These are phyloP conservation scores for Cyclina sinensis DNA, from an alignment of 1,140 invertebrate species.

Conservation along the genomic window DNA sequence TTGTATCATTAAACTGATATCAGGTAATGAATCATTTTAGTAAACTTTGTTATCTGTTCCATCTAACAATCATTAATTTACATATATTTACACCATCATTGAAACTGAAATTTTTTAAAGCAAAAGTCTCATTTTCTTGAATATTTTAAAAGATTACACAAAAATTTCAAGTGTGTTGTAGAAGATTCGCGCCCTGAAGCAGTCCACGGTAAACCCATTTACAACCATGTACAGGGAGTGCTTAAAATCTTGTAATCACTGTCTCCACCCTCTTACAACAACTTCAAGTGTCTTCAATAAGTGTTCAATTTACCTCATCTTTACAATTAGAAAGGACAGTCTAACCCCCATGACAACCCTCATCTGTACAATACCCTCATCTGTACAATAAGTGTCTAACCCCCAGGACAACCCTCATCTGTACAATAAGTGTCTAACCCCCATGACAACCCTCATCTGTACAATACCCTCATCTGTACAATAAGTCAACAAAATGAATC, in stretches of 20 bases:
- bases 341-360: background rate
- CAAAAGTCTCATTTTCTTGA: too few relatives aligned
- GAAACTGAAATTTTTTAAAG: too few relatives aligned
- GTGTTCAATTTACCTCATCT: background rate
- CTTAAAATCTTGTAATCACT: background rate
- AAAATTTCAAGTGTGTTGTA: too few relatives aligned
- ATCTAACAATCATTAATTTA: too few relatives aligned
- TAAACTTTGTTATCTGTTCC: too few relatives aligned
- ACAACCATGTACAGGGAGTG: background rate
- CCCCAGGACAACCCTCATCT: too few relatives aligned
- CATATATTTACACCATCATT: too few relatives aligned
- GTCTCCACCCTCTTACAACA: slow-evolving; percentile 1
- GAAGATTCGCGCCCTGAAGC: too few relatives aligned
- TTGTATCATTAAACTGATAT: too few relatives aligned
- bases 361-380: background rate
- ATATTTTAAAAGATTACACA: too few relatives aligned
- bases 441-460: background rate
- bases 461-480: background rate
- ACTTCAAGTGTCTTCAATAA: slow-evolving; percentile 10
- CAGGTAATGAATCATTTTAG: too few relatives aligned
- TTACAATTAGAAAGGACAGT: background rate
- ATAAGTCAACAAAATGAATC: slow-evolving; percentile 25
- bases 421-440: background rate
- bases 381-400: background rate
- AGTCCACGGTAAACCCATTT: too few relatives aligned